Base-by-base conservation (phyloP, 2,113 vertebrate genomes). In the Tauraco erythrolophus region DNA sequence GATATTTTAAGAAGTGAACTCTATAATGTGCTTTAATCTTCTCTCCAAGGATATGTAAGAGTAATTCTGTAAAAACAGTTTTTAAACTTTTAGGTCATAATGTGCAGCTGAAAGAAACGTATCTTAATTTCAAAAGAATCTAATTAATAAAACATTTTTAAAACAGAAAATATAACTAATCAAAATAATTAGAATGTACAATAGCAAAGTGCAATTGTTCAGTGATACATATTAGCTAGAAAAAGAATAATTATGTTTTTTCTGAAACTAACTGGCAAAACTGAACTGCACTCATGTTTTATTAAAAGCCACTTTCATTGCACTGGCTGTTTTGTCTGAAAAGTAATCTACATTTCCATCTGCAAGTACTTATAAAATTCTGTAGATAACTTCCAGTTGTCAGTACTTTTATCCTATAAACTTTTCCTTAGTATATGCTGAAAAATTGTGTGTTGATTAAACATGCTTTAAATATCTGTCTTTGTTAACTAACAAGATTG, bases 301-400 rank as follows among this genome's bases (percentile, higher is more conserved):
- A 98, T 98, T 98, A 97, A 98, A 98, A 97, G 80, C 95, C 94
- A 97, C 92, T 98, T 98, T 97, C 97, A 96, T 95, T 97, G 96
- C 95, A 92, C 81, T 96, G 94, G 72, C 89, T 30, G 84, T 85
- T 96, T 96, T 97, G 94, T 98, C 97, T 97, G 93, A 97, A 97
- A 97, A 94, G 96, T 96, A 98, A 98, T 97, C 97, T 97, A 96
- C 95, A 93, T 94, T 92, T 95, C 91, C 90, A 97, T 97, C 98
- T 98, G 96, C 91, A 97, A 98, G 96, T 96, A 98, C 95, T 97
- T 97, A 97, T 94, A 97, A 98, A 98, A 98, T 98, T 97, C 93
- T 97, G 93, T 88, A 96, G 96, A 97, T 97, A 98, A 97, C 96
- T 98, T 98, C 96, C 97, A 98, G 97, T 98, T 84, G 84, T 97